A percentile compares a stretch with the other conserved stretches of the same genome.
Evolutionary conservation across 1,140 invertebrate species (phyloP).

Genomic region (Drosophila pandora): DNA sequence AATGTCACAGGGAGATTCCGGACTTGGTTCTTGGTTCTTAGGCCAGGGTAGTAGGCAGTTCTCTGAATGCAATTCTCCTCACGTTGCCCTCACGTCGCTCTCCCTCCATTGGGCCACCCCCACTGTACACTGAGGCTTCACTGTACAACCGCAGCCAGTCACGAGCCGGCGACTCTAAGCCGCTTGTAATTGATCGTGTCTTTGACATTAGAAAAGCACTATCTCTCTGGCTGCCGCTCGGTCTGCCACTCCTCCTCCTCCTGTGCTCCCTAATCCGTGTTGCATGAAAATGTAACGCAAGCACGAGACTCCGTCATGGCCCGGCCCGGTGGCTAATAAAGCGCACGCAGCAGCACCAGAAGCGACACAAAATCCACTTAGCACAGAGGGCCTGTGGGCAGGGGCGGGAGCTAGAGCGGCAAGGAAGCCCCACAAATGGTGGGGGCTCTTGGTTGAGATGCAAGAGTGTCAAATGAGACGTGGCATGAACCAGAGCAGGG

Average conservation of each 20-base stretch:
- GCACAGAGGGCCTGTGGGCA: constrained; percentile 20
- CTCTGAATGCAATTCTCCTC: constrained; percentile 22
- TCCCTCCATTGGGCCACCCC: constrained; percentile 22
- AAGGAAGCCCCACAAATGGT: constrained; percentile 43
- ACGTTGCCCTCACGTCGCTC: constrained; percentile 37
- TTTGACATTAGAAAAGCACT: constrained; percentile 57
- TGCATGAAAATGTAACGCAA: constrained; percentile 51
- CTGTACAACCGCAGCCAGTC: constrained; percentile 39
- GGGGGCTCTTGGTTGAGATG: constrained; percentile 1
- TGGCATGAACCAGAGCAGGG: background rate
- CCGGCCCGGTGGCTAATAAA: constrained; percentile 56
- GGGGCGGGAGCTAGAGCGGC: background rate
- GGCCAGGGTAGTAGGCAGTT: too few species aligned
- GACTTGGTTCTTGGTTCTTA: background rate
- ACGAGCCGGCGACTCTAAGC: constrained; percentile 52
- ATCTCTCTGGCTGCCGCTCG: too few species aligned
- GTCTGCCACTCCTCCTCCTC: background rate
- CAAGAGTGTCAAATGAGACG: constrained; percentile 50
- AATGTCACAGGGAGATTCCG: constrained; percentile 16
- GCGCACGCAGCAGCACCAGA: constrained; percentile 52
- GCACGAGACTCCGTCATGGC: constrained; percentile 44
- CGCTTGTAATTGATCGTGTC: constrained; percentile 63
- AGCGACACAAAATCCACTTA: constrained; percentile 50
- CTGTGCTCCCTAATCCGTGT: constrained; percentile 8
- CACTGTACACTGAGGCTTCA: background rate